Evolutionary conservation across 2,888 invertebrate species (phyloP).

Genomic region (Carterocephalus palaemon): DNA sequence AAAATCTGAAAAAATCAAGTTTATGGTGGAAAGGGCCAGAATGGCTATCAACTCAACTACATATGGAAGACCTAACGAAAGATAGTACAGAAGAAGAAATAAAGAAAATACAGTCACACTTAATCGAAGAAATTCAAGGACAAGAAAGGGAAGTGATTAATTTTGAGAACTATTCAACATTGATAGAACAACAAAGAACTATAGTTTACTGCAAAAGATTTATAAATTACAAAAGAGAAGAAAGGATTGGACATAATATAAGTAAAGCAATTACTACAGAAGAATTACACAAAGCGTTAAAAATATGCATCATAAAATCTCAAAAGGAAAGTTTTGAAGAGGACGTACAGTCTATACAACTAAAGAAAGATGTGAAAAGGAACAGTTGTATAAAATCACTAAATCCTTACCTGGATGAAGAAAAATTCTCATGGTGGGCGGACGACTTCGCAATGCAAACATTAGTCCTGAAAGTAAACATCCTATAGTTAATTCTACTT

Average conservation of each 20-base stretch:
- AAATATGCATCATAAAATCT: slow-evolving; percentile 3
- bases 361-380: background rate
- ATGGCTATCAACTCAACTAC: no score
- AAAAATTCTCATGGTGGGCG: slow-evolving; percentile 23
- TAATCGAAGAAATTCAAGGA: background rate
- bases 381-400: slow-evolving; percentile 18
- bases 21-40: slow-evolving; percentile 7
- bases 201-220: slow-evolving; percentile 3
- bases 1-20: background rate
- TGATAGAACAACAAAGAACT: slow-evolving; percentile 4
- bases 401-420: slow-evolving; percentile 20
- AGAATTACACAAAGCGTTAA: slow-evolving; percentile 2
- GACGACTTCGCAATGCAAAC: slow-evolving; percentile 16
- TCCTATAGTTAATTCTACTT: slow-evolving; percentile 21
- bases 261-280: background rate
- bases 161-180: background rate
- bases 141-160: background rate
- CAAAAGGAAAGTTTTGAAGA: background rate
- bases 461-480: slow-evolving; percentile 21
- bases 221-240: background rate
- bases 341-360: background rate
- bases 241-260: background rate
- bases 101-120: slow-evolving; percentile 4
- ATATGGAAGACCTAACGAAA: no score
- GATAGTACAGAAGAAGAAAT: slow-evolving; percentile 2